Evolutionary conservation across 2,888 invertebrate genomes (phyloP).

Genomic region (Timandra comae): DNA sequence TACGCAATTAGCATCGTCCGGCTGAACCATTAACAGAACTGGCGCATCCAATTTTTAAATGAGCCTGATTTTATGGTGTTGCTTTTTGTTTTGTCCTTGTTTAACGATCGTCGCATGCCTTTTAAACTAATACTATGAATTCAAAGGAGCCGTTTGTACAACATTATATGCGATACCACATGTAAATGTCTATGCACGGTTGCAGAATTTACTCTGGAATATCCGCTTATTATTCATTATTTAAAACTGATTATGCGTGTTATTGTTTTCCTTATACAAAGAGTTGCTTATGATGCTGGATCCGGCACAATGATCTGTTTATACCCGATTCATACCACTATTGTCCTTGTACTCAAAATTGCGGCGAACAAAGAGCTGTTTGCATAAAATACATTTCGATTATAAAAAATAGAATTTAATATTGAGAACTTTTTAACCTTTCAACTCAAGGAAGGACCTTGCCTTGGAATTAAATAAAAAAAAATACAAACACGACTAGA

Average conservation of each 20-base stretch:
- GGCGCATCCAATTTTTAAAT: slow-evolving; percentile 36
- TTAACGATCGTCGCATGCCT: slow-evolving; percentile 10
- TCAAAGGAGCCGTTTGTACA: too few relatives aligned
- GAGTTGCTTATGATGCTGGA: slow-evolving; percentile 55
- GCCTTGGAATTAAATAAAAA: slow-evolving; percentile 16
- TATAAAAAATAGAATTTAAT: slow-evolving; percentile 29
- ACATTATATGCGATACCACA: too few relatives aligned
- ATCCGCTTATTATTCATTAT: slow-evolving; percentile 21
- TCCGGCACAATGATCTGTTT: slow-evolving; percentile 56
- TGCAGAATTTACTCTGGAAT: slow-evolving; percentile 26
- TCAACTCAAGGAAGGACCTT: slow-evolving; percentile 12
- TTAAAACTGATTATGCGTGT: slow-evolving; percentile 39
- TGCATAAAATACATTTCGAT: slow-evolving; percentile 57
- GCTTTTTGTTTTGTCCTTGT: slow-evolving; percentile 20
- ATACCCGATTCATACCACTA: slow-evolving; percentile 53
- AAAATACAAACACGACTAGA: slow-evolving; percentile 28
- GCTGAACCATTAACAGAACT: slow-evolving; percentile 38
- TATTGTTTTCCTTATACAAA: slow-evolving; percentile 63
- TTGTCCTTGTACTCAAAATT: slow-evolving; percentile 49
- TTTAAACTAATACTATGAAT: background rate
- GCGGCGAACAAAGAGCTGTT: slow-evolving; percentile 50
- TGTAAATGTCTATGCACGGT: slow-evolving; percentile 15
- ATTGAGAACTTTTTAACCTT: slow-evolving; percentile 12
- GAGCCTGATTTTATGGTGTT: slow-evolving; percentile 18
- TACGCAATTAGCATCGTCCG: slow-evolving; percentile 63